These are phyloP conservation scores for Drosophila antonietae DNA, from an alignment of 2,888 invertebrate species.

Conservation along the genomic window DNA sequence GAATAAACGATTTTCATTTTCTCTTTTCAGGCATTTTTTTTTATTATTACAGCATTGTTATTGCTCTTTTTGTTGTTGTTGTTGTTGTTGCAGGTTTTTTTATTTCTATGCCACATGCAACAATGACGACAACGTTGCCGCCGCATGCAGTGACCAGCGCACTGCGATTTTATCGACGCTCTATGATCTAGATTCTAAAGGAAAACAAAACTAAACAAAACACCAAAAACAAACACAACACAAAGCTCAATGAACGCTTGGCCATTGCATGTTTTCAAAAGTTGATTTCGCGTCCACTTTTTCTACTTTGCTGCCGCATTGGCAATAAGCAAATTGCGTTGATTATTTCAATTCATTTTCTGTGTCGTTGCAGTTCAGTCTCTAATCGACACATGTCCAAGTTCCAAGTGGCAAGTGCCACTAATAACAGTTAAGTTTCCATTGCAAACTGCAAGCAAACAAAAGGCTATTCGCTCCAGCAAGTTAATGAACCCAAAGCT, in stretches of 20 bases:
- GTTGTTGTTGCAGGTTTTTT: constrained; percentile 24
- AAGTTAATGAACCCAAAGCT: constrained; percentile 24
- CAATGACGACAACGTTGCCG: constrained; percentile 23
- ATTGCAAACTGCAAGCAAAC: constrained; percentile 5
- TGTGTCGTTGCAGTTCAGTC: constrained; percentile 53
- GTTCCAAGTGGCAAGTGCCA: constrained; percentile 40
- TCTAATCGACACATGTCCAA: constrained; percentile 34
- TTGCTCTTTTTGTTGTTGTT: constrained; percentile 9
- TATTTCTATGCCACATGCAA: constrained; percentile 70
- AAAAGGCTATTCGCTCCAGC: neutral
- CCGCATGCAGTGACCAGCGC: constrained; percentile 61
- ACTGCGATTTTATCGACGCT: constrained; percentile 69
- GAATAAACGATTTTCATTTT: constrained; percentile 34
- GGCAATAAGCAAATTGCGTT: constrained; percentile 69
- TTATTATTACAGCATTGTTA: constrained; percentile 32
- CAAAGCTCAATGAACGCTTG: constrained; percentile 52
- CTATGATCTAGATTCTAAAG: constrained; percentile 58
- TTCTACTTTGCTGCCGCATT: constrained; percentile 23
- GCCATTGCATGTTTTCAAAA: constrained; percentile 62
- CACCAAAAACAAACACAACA: constrained; percentile 25
- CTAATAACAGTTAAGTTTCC: constrained; percentile 32
- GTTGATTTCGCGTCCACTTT: constrained; percentile 35
- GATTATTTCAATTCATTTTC: constrained; percentile 71
- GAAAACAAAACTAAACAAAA: constrained; percentile 25
- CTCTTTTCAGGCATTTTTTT: constrained; percentile 48